These are phyloP conservation scores for Pachydiplax longipennis DNA, from an alignment of 2,888 invertebrate species.

Conservation along the genomic window DNA sequence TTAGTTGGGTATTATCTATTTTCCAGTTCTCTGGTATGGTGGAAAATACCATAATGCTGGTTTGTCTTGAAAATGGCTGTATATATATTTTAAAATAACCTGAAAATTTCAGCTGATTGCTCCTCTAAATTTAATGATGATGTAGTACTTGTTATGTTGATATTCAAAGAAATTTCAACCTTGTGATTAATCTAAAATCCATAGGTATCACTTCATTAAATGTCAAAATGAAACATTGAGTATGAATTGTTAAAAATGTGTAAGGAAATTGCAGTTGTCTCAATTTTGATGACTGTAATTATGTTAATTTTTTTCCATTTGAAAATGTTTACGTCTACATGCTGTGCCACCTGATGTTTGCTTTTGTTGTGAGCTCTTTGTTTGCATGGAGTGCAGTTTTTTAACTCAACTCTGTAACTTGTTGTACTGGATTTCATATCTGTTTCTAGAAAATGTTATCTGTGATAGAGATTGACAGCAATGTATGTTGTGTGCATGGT, in stretches of 20 bases:
- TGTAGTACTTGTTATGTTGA: neutral
- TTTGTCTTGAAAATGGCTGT: neutral
- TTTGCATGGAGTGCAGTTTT: constrained; percentile 30
- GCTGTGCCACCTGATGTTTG: constrained; percentile 38
- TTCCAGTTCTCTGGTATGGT: neutral
- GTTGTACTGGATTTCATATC: constrained; percentile 5
- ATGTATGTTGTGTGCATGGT: constrained; percentile 15
- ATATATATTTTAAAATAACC: neutral
- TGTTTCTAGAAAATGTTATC: neutral
- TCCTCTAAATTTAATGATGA: neutral
- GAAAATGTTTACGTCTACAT: constrained; percentile 13
- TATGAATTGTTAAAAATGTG: neutral
- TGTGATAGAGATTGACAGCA: neutral
- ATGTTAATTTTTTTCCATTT: constrained; percentile 40
- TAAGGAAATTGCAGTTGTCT: neutral
- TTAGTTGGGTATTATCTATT: neutral
- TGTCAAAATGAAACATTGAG: neutral
- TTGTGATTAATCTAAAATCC: neutral
- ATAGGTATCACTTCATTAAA: neutral
- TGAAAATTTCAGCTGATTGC: neutral
- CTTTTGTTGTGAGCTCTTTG: constrained; percentile 29
- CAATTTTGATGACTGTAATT: constrained; percentile 5
- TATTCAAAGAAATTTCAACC: neutral
- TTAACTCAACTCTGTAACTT: neutral
- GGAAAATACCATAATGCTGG: neutral